Evolutionary conservation across 2,113 vertebrate species (phyloP), one percentile per base, ranked within the genome.

Genomic region (Phodopus roborovskii): DNA sequence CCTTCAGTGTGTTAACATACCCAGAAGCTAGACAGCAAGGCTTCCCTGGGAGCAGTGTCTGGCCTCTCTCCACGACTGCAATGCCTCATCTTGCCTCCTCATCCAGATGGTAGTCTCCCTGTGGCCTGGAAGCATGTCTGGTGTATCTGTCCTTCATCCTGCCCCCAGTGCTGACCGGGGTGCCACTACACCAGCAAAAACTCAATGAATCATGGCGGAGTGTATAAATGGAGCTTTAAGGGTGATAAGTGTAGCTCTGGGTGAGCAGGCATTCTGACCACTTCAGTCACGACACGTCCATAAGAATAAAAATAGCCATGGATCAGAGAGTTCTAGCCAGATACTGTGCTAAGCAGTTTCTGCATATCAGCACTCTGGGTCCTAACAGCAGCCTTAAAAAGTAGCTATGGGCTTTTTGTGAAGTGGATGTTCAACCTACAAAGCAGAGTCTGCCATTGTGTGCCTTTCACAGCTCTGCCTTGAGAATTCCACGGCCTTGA

Each of bases 101-200:
- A 68, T 48, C 90, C 88, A 93, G 36, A 90, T 56, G 74, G 68
- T 26, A 74, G 26, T 74, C 90, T 77, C 92, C 84, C 36, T 58
- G 94, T 83, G 53, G 45, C 66, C 81, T 60, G 22, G 28, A 39
- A 94, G 64, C 70, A 84, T 2, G 36, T 75, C 87, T 77, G 48
- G 73, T 15, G 19, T 94, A 79, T 50, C 75, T 96, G 94, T 60
- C 17, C 73, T 91, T 94, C 81, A 90, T 48, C 74, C 26, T 30
- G 45, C 5, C 7, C 42, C 53, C 53, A 33, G 3, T 60, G 88
- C 50, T 1, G 7, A 94, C 16, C 9, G 5, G 4, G 5, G 64
- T 75, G 33, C 85, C 66, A 6, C 22, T 15, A 36, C 28, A 22
- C 19, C 2, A 4, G 2, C 73, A 88, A 56, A 84, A 56, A 60